Conservation (phyloP, 2,797 vertebrate species). For the Chiroxiphia lanceolata region DNA sequence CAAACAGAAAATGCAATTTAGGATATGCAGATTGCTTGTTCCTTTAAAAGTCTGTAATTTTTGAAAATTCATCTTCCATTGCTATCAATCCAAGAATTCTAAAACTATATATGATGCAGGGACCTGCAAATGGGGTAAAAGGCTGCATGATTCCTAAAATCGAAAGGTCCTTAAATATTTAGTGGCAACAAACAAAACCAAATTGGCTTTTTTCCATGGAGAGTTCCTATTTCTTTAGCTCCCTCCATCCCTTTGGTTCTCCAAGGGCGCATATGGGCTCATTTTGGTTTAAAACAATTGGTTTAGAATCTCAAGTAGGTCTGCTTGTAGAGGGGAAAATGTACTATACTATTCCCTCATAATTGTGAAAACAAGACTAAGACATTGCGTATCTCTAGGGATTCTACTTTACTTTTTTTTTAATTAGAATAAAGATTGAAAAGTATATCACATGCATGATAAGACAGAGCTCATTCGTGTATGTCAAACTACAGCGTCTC, state of each 20-base stretch:
- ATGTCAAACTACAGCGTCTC: background rate
- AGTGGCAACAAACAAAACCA: background rate
- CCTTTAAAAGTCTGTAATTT: background rate
- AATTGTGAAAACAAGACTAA: background rate
- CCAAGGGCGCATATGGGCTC: background rate
- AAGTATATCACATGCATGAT: background rate
- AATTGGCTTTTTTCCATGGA: background rate
- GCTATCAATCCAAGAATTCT: background rate
- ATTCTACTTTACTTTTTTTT: background rate
- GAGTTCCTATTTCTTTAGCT: background rate
- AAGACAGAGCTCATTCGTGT: background rate
- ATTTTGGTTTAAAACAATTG: background rate
- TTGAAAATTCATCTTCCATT: background rate
- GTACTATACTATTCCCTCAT: background rate
- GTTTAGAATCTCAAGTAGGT: slow-evolving; percentile 14
- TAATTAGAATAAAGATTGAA: background rate
- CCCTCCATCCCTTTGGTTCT: background rate
- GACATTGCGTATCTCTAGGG: background rate
- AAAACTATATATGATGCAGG: background rate
- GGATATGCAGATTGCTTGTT: background rate
- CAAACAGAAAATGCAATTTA: background rate
- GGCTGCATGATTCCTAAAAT: background rate
- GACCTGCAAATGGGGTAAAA: background rate
- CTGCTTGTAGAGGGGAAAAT: background rate
- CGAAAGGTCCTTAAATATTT: background rate